These are phyloP conservation scores for Adineta ricciae DNA, from an alignment of 2,888 invertebrate species.

Conservation along the genomic window DNA sequence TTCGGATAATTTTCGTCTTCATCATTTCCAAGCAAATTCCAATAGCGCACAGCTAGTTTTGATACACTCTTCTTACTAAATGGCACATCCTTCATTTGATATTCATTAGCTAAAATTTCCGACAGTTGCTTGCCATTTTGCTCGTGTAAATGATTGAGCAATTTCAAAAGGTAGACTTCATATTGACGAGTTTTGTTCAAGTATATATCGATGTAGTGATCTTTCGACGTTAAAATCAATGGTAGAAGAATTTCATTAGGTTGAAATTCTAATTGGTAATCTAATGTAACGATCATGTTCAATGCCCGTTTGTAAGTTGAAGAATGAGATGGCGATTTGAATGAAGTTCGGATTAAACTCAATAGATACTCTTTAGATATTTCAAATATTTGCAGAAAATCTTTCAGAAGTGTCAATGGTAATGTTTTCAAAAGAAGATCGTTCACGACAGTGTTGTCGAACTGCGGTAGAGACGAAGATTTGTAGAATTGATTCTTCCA, in stretches of 20 bases:
- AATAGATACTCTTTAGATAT: neutral
- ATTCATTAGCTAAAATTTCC: neutral
- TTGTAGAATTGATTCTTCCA: neutral
- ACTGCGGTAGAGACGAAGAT: neutral
- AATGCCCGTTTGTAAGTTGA: neutral
- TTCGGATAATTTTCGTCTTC: neutral
- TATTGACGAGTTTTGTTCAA: neutral
- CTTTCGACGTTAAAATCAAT: constrained; percentile 19
- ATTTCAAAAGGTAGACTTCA: constrained; percentile 9
- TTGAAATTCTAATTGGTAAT: neutral
- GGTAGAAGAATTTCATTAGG: constrained; percentile 27
- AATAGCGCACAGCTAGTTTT: constrained; percentile 23
- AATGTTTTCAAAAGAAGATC: neutral
- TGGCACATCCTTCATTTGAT: constrained; percentile 16
- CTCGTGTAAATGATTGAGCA: constrained; percentile 22
- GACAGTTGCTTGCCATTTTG: neutral
- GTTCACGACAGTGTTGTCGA: neutral
- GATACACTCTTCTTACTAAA: constrained; percentile 25
- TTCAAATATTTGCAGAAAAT: neutral
- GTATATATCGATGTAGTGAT: constrained; percentile 30
- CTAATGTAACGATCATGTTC: neutral
- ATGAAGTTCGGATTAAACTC: neutral
- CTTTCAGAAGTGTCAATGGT: neutral
- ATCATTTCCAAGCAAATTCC: neutral
- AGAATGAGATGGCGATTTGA: neutral